Percentiles rank a stretch among this genome's conserved stretches.
phyloP scores from a whole-genome alignment of 64 coral and sea anemone species.

The Cladopsammia gracilis region DNA sequence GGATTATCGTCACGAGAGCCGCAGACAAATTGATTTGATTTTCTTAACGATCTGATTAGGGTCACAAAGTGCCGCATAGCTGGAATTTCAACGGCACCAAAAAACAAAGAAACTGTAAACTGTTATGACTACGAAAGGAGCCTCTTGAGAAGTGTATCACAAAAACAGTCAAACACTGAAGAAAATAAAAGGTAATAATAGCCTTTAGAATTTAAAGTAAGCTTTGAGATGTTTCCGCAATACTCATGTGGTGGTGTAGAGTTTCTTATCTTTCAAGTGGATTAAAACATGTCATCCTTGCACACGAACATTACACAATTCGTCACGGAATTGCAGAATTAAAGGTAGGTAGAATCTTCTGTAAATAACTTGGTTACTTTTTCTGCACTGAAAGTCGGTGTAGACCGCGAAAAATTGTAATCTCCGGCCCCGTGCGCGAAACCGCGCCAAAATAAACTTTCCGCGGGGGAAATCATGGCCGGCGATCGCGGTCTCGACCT shows the following conservation, averaged over 20 bases:
- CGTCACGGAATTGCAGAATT: no score
- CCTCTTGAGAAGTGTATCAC: no score
- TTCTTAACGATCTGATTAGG: neutral
- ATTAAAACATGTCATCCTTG: neutral
- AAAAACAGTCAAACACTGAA: neutral
- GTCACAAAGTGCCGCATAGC: neutral
- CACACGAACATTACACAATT: no score
- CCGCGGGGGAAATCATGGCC: neutral
- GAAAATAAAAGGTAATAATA: neutral
- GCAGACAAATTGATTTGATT: conserved; percentile 1
- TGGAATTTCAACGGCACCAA: neutral
- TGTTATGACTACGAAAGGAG: neutral
- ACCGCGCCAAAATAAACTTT: conserved; percentile 10
- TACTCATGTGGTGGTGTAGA: neutral
- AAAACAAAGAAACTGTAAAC: neutral
- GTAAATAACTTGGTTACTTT: no score
- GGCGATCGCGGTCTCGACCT: neutral
- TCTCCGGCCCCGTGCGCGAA: neutral
- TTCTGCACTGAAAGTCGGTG: neutral
- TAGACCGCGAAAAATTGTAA: neutral
- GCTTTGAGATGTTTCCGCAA: neutral
- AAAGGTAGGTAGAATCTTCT: no score
- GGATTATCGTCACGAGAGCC: neutral
- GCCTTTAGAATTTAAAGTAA: neutral
- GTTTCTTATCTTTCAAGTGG: conserved; percentile 4